phyloP scores from a whole-genome alignment of 1,140 invertebrate species.

The Olivierus martensii region DNA sequence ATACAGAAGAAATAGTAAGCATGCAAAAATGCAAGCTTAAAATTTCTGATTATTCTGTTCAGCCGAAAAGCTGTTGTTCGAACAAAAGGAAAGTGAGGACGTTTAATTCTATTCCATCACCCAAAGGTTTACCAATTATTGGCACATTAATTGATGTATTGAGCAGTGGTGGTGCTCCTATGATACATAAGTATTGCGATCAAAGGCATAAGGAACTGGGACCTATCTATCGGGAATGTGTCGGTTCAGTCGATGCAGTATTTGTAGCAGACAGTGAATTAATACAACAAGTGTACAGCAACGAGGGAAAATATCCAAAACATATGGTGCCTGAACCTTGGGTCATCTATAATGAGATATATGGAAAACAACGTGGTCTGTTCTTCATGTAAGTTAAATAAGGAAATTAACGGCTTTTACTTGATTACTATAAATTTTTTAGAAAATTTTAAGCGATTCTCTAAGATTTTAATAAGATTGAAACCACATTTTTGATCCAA shows the following conservation, averaged over 20 bases:
- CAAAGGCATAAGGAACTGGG: constrained; percentile 52
- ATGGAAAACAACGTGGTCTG: constrained; percentile 54
- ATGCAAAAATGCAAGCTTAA: too few relatives aligned
- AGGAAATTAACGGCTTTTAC: too few relatives aligned
- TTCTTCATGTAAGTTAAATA: constrained; percentile 59
- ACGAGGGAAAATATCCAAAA: constrained; percentile 59
- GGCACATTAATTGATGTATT: constrained; percentile 40
- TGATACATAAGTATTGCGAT: constrained; percentile 58
- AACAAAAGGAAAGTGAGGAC: too few relatives aligned
- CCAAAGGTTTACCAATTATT: constrained; percentile 38
- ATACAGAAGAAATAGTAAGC: too few relatives aligned
- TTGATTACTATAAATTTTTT: too few relatives aligned
- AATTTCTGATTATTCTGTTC: too few relatives aligned
- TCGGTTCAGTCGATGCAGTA: constrained; percentile 49
- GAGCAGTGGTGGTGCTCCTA: constrained; percentile 34
- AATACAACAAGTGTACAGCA: constrained; percentile 52
- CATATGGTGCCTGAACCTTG: constrained; percentile 71
- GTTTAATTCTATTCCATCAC: constrained; percentile 27
- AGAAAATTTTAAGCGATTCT: too few relatives aligned
- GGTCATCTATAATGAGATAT: constrained; percentile 57
- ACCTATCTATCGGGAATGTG: constrained; percentile 51
- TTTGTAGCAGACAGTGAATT: constrained; percentile 53
- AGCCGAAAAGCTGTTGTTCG: too few relatives aligned
- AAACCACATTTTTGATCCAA: too few relatives aligned
- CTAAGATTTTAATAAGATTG: too few relatives aligned